Evolutionary conservation across 2,797 vertebrate species (phyloP), one percentile per base, ranked within the genome.

Genomic region (Crocodylus rhombifer): DNA sequence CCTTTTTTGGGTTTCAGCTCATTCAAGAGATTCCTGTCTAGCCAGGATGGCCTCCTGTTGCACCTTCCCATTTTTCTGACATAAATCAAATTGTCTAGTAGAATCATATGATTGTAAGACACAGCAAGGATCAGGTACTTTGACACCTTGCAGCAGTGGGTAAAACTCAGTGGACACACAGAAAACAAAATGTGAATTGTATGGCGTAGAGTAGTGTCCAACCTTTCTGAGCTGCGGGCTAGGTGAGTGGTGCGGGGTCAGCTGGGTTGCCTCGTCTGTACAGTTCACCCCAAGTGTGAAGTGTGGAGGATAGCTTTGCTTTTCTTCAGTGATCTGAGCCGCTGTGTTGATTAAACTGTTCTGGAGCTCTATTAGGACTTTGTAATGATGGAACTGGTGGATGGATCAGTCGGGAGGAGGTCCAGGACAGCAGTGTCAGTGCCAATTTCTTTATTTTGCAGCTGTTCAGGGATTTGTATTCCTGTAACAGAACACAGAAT

Each of bases 301-400:
- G 67, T 4, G 2, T 71, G 20, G 14, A 42, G 14, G 67, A 42
- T 71, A 71, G 33, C 67, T 71, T 71, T 71, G 67, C 21, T 71
- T 71, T 42, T 71, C 88, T 62, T 89, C 58, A 60, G 80, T 80
- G 14, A 36, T 36, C n/a, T 63, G 65, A 57, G 63, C 65, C 55
- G 80, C 83, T 28, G 26, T 23, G 16, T 78, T 64, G 57, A 91
- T 91, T 12, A 74, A 86, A 33, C 89, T 33, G 61, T 93, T 95
- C 67, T 95, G 94, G 78, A 65, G 58, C 78, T 73, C 69, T 6
- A 89, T 65, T 25, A 95, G 86, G 69, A 86, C 12, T 63, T 61
- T 28, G 86, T 89, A 56, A 95, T 80, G 21, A 67, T 58, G 25
- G n/a, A 84, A 63, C n/a, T 60, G 6, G 79, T 51, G 25, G 94